These are phyloP conservation scores for Chymomyza fuscimana DNA, from an alignment of 2,888 invertebrate species.

Conservation along the genomic window DNA sequence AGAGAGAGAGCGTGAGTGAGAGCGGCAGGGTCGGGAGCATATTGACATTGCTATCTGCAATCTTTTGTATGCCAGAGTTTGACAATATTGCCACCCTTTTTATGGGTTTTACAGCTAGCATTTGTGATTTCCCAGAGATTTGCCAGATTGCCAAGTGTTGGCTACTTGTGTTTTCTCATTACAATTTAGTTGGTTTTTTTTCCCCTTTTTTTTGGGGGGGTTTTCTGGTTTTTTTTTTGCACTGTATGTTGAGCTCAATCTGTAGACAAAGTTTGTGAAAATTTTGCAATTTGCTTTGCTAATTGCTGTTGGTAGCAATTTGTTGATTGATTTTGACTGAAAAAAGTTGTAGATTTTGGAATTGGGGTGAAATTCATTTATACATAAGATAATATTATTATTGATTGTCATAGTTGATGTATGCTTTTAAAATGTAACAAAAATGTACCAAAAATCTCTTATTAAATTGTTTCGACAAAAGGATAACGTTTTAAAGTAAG, in stretches of 20 bases:
- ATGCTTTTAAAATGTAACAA: too few species aligned
- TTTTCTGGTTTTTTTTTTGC: background rate
- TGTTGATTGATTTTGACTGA: slow-evolving; percentile 53
- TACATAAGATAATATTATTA: too few species aligned
- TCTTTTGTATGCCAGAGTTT: slow-evolving; percentile 59
- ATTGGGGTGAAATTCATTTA: too few species aligned
- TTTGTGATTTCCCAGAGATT: slow-evolving; percentile 20
- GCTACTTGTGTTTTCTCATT: background rate
- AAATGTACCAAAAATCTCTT: too few species aligned
- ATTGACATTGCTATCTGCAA: slow-evolving; percentile 45
- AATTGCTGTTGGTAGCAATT: slow-evolving; percentile 41
- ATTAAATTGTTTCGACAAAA: too few species aligned
- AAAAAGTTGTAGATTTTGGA: background rate
- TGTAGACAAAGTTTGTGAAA: slow-evolving; percentile 50
- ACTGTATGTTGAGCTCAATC: slow-evolving; percentile 39
- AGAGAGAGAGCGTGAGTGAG: background rate
- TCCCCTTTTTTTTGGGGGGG: background rate
- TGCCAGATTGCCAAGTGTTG: slow-evolving; percentile 1
- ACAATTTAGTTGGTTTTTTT: background rate
- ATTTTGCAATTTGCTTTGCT: slow-evolving; percentile 17
- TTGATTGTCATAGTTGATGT: too few species aligned
- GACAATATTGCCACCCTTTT: slow-evolving; percentile 64
- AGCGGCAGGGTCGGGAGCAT: slow-evolving; percentile 14
- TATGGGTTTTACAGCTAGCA: slow-evolving; percentile 28
- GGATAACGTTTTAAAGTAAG: too few species aligned